phyloP scores from a whole-genome alignment of 2,113 vertebrate genomes.

The Candoia aspera region DNA sequence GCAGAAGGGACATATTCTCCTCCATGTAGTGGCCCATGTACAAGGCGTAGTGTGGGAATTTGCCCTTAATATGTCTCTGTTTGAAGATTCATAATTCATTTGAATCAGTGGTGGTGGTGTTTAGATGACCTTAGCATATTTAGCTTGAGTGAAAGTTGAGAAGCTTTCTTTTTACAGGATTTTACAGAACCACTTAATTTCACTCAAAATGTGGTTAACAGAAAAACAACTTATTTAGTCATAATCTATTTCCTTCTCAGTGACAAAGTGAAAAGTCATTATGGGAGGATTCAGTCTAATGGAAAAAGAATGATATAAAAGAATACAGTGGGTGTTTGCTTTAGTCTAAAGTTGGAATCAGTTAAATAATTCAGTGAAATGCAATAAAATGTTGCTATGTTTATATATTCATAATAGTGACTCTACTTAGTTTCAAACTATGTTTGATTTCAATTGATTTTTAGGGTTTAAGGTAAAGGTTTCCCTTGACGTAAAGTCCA shows the following conservation, averaged over 20 bases:
- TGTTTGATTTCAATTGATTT: neutral
- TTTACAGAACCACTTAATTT: slow-evolving; percentile 36
- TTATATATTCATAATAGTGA: neutral
- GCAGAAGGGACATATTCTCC: neutral
- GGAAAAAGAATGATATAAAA: fast-evolving
- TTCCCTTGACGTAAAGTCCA: too few relatives aligned
- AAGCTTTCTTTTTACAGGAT: neutral
- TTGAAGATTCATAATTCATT: neutral
- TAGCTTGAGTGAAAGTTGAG: neutral
- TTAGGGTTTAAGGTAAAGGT: too few relatives aligned
- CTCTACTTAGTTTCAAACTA: neutral
- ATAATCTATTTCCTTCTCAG: slow-evolving; percentile 10
- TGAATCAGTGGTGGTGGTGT: neutral
- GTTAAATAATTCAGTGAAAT: neutral
- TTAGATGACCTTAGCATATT: fast-evolving
- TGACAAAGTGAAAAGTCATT: slow-evolving; percentile 38
- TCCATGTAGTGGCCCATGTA: too few relatives aligned
- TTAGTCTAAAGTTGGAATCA: neutral
- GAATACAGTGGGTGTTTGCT: neutral
- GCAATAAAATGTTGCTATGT: neutral
- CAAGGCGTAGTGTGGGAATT: neutral
- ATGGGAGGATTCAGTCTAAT: slow-evolving; percentile 31
- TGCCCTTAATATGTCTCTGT: neutral
- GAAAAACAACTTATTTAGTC: slow-evolving; percentile 49
- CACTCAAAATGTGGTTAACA: slow-evolving; percentile 46